Evolutionary conservation across 1,140 invertebrate species (phyloP), one percentile per base, ranked within the genome.

Genomic region (Apis florea): DNA sequence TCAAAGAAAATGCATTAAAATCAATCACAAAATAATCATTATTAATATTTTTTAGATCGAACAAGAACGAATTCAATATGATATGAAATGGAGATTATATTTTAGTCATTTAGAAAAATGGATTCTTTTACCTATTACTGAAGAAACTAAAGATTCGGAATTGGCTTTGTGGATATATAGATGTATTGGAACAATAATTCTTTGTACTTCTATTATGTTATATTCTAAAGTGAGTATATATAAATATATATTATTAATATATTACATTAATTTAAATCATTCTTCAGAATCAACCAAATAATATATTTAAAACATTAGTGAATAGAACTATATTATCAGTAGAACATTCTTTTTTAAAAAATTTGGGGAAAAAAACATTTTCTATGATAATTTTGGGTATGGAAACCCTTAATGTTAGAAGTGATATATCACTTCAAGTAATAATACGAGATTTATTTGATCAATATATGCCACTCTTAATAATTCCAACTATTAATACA

Each of bases 41-140:
- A 58, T 64, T 61, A 63, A 80, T 56, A 51, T 68, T 76, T 74
- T 70, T n/a, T 40, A 88, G 86, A 70, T 63, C 12, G 75, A 87
- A 58, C 85, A 87, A 31, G 83, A 87, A 73, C 75, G 59, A 56
- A 58, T 54, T 61, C 80, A 83, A 6, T 82, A 83, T 73, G 93
- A 92, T 59, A 63, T 70, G 26, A 90, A 85, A 67, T 92, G 88
- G 58, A 89, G 87, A 64, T 24, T 24, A 1, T 92, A 91, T 71
- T 92, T 94, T 31, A 90, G 87, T 73, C 91, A 92, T 56, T 68
- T 94, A 17, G 92, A 93, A 47, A 93, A 93, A 63, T 94, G 93
- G 93, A 85, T 86, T 10, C 67, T 93, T 19, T 26, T 71, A 26
- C 84, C 92, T 53, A 91, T 94, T 67, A 92, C 83, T 5, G 89